Conservation (phyloP, 2,113 vertebrate species). For the Oncorhynchus mykiss region DNA sequence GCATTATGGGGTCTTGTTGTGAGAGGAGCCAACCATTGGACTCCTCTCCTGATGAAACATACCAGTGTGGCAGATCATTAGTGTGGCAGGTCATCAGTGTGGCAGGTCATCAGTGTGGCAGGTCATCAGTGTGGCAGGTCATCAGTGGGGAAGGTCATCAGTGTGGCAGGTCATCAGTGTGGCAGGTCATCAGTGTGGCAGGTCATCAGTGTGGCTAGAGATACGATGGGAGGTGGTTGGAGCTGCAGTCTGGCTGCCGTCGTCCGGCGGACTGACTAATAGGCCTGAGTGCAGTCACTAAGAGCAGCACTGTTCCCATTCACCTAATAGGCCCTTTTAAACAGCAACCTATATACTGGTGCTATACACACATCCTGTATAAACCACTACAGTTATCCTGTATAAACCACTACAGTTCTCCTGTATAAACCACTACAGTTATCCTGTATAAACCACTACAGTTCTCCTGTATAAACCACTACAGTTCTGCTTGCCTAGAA, state of each 20-base stretch:
- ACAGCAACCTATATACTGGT: constrained; percentile 46
- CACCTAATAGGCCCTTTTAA: constrained; percentile 64
- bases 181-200: neutral
- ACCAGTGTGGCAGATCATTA: constrained; percentile 50
- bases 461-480: neutral
- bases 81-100: constrained; percentile 51
- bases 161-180: neutral
- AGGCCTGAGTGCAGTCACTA: constrained; percentile 13
- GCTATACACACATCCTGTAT: neutral
- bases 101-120: neutral
- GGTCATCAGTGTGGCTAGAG: too few species aligned
- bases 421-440: neutral
- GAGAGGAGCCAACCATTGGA: constrained; percentile 36
- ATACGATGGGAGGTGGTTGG: too few species aligned
- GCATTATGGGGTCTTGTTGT: too few species aligned
- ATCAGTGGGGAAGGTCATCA: too few species aligned
- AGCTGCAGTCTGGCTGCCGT: constrained; percentile 23
- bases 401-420: too few species aligned
- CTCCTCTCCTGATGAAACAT: constrained; percentile 58
- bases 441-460: neutral
- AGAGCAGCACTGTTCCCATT: constrained; percentile 46
- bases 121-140: too few species aligned
- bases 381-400: neutral
- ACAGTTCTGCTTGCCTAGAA: neutral
- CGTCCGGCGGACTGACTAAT: constrained; percentile 39